These are phyloP conservation scores for Chrysomallon squamiferum DNA, from an alignment of 1,140 invertebrate genomes.

Conservation along the genomic window DNA sequence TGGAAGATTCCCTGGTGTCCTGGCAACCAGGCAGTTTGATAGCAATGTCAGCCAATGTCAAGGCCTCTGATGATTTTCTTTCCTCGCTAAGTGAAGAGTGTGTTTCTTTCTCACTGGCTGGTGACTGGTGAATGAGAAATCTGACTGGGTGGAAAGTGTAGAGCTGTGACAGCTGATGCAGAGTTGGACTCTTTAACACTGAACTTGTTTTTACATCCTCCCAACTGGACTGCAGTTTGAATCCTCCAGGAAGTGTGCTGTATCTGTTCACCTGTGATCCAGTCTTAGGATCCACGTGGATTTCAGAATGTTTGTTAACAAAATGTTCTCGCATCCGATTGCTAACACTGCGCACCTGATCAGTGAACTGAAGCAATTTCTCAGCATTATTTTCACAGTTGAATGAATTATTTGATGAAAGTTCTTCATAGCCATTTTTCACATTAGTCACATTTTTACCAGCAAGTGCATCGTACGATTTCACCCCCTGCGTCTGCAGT, in stretches of 20 bases:
- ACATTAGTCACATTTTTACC: no score
- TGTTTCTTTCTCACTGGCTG: not conserved
- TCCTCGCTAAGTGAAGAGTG: no score
- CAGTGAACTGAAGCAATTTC: not conserved
- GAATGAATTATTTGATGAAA: not conserved
- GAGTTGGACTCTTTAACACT: not conserved
- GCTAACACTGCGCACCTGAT: not conserved
- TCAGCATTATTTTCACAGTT: not conserved
- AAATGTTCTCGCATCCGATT: not conserved
- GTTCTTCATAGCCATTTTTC: no score
- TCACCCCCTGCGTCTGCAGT: no score
- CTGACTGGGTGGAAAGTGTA: constrained; percentile 13
- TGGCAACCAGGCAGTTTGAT: constrained; percentile 5
- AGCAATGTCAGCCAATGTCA: not conserved
- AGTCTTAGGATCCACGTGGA: not conserved
- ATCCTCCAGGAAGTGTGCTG: constrained; percentile 15
- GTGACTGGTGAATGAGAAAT: not conserved
- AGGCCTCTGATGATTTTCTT: no score
- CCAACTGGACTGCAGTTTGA: constrained; percentile 6
- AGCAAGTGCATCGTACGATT: no score
- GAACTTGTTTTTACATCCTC: not conserved
- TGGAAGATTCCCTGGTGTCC: constrained; percentile 4
- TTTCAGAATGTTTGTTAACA: not conserved
- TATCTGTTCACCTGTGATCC: no score
- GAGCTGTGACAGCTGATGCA: constrained; percentile 18